Conservation (phyloP, 2,797 vertebrate genomes). For the Sebastiscus tertius region DNA sequence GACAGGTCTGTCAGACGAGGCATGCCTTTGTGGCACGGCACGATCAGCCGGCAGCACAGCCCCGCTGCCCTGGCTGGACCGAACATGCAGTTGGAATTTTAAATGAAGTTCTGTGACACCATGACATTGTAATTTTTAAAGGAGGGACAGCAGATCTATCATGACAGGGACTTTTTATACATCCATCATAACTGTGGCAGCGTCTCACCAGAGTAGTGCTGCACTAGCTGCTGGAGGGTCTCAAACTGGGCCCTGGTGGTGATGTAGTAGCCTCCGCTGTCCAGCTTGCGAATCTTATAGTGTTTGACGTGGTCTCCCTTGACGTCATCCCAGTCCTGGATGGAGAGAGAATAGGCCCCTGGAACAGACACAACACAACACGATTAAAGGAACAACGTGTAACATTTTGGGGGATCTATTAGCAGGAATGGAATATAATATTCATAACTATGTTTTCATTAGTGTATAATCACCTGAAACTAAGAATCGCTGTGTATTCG, state of each 20-base stretch:
- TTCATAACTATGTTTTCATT: too few relatives aligned
- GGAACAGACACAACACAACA: slow-evolving; percentile 26
- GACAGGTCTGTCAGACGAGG: slow-evolving; percentile 99
- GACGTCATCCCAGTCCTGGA: slow-evolving; percentile 99
- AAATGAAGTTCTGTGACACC: neutral
- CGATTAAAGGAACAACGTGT: neutral
- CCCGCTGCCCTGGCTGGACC: slow-evolving; percentile 93
- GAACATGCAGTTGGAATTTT: neutral
- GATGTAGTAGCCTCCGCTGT: slow-evolving; percentile 99
- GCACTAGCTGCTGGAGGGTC: slow-evolving; percentile 97
- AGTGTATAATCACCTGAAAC: too few relatives aligned
- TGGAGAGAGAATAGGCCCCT: slow-evolving; percentile 99
- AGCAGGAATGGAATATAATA: too few relatives aligned
- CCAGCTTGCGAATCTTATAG: slow-evolving; percentile 98
- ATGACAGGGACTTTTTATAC: neutral
- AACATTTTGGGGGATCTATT: too few relatives aligned
- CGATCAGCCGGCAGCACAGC: slow-evolving; percentile 97
- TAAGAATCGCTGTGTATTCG: too few relatives aligned
- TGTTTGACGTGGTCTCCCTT: slow-evolving; percentile 99
- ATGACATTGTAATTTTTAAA: neutral
- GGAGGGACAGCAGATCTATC: neutral
- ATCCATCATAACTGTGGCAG: neutral
- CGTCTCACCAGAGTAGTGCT: slow-evolving; percentile 95
- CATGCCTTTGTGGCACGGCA: slow-evolving; percentile 99
- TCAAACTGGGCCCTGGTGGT: slow-evolving; percentile 99